These are phyloP conservation scores for Hippocampus guttulatus DNA, from an alignment of 2,113 vertebrate species.

Conservation along the genomic window DNA sequence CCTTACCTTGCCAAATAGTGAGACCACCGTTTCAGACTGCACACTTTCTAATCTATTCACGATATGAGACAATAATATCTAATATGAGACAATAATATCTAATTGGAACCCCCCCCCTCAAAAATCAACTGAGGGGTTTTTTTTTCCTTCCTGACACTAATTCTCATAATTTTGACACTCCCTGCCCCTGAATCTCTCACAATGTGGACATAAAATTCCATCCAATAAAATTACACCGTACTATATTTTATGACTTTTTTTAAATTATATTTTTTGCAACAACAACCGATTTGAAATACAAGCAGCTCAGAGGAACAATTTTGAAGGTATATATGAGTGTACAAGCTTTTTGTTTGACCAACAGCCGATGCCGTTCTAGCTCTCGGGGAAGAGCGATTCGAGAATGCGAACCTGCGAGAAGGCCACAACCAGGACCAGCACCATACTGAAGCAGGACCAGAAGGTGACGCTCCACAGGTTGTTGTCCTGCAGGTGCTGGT, in stretches of 20 bases:
- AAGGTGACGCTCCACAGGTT: slow-evolving; percentile 82
- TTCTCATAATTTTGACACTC: too few species aligned
- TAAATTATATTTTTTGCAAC: neutral
- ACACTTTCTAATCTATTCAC: too few species aligned
- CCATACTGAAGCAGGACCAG: slow-evolving; percentile 79
- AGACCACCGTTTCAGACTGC: too few species aligned
- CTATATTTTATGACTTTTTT: neutral
- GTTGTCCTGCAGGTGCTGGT: slow-evolving; percentile 81
- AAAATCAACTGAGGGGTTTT: too few species aligned
- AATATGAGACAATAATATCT: too few species aligned
- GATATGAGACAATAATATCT: too few species aligned
- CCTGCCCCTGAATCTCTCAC: too few species aligned
- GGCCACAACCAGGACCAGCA: slow-evolving; percentile 74
- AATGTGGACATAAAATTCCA: neutral
- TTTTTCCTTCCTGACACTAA: too few species aligned
- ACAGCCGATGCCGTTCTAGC: neutral
- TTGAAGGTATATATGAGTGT: too few species aligned
- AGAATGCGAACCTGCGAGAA: slow-evolving; percentile 78
- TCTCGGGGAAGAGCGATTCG: slow-evolving; percentile 75
- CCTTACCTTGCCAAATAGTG: too few species aligned
- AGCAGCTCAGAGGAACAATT: neutral
- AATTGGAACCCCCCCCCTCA: too few species aligned
- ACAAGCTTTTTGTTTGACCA: neutral
- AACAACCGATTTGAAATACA: neutral
- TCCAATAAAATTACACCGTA: neutral